phyloP scores from a whole-genome alignment of 2,888 invertebrate genomes.

The Ischnura elegans region DNA sequence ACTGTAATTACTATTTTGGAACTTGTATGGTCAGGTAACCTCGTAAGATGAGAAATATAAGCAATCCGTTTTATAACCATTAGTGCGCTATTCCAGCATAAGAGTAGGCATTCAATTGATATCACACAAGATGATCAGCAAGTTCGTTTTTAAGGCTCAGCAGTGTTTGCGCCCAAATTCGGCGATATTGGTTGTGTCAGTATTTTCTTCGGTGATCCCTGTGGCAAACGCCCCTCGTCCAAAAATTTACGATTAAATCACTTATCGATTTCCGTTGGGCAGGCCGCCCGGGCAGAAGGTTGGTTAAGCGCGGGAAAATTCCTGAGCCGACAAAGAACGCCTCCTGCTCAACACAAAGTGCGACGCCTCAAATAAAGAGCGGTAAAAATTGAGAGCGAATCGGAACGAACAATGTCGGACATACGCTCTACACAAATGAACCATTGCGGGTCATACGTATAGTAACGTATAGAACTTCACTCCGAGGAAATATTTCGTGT shows the following conservation, averaged over 20 bases:
- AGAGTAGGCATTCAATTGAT: no score
- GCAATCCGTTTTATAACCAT: no score
- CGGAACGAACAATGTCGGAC: background rate
- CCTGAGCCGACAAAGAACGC: background rate
- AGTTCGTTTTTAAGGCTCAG: no score
- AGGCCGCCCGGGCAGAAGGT: background rate
- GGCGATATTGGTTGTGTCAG: background rate
- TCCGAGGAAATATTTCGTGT: no score
- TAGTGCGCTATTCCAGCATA: no score
- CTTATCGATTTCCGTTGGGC: constrained; percentile 12
- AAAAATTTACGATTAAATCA: constrained; percentile 20
- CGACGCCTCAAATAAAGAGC: background rate
- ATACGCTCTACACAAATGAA: no score
- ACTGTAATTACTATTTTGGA: no score
- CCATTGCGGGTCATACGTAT: no score
- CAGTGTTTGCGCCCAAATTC: background rate
- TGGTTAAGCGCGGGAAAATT: background rate
- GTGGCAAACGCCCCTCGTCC: background rate
- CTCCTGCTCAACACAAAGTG: background rate
- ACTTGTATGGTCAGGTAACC: no score
- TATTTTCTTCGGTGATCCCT: background rate
- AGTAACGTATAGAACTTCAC: no score
- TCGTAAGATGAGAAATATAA: no score
- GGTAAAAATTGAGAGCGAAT: background rate
- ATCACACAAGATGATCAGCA: no score